Evolutionary conservation across 1,140 invertebrate genomes (phyloP).

Genomic region (Drosophila baimaii): DNA sequence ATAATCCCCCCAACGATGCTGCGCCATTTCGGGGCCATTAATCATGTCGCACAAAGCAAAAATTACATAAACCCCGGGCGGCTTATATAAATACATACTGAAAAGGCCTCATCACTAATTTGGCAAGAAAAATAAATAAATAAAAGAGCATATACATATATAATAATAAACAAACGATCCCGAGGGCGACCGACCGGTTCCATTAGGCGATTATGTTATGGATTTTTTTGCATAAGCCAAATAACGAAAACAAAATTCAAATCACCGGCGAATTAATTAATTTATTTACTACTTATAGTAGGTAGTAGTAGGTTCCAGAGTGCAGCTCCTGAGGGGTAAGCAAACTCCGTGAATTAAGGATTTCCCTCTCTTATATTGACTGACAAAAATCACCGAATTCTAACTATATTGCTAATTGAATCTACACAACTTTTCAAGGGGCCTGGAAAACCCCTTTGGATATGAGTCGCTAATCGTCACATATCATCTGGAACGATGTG

Average conservation of each 20-base stretch:
- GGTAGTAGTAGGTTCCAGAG: too few relatives aligned
- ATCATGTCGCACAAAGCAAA: slow-evolving; percentile 19
- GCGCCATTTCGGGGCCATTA: slow-evolving; percentile 24
- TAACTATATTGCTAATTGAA: slow-evolving; percentile 18
- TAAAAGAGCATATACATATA: slow-evolving; percentile 5
- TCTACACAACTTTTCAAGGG: slow-evolving; percentile 23
- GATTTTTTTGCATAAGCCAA: slow-evolving; percentile 41
- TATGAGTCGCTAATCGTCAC: slow-evolving; percentile 38
- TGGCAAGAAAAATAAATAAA: slow-evolving; percentile 22
- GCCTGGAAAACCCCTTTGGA: slow-evolving; percentile 35
- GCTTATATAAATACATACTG: slow-evolving; percentile 26
- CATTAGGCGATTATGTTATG: slow-evolving; percentile 39
- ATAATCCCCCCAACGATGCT: background rate
- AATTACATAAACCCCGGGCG: slow-evolving; percentile 25
- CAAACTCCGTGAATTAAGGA: background rate
- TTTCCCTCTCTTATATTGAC: background rate
- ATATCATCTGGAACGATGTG: slow-evolving; percentile 1
- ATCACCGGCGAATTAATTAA: slow-evolving; percentile 17
- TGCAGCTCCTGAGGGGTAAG: background rate
- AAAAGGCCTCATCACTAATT: slow-evolving; percentile 22
- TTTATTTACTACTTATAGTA: background rate
- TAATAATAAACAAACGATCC: slow-evolving; percentile 18
- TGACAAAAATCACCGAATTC: slow-evolving; percentile 35
- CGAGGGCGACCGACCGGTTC: slow-evolving; percentile 27
- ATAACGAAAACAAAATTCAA: slow-evolving; percentile 36